Evolutionary conservation across 2,888 invertebrate genomes (phyloP), one percentile per base, ranked within the genome.

Genomic region (Spisula subtruncata): DNA sequence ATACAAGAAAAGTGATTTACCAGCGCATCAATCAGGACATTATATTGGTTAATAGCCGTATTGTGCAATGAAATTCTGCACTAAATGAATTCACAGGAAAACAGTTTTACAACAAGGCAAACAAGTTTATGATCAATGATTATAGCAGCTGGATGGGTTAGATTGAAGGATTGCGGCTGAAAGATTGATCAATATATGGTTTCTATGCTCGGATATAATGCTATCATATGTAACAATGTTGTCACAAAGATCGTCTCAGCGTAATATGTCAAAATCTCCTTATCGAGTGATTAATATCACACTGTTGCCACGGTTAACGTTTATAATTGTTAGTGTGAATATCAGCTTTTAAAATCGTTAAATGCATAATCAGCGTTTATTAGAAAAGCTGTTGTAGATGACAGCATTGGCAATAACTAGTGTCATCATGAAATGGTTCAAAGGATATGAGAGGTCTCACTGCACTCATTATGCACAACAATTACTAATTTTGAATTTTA

Each of bases 31-130:
- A 75, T 75, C 75, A 75, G 32, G 75, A 75, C 75, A 35, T n/a
- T n/a, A 75, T 75, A 75, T 35, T 75, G 75, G 75, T 75, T 75
- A 75, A 75, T 75, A 75, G 75, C 16, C 35, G 35, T 14, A 16
- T 75, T 75, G 75, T 75, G 75, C 75, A 75, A 75, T 75, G 75
- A 75, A 75, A 75, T 75, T 75, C 35, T 75, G 75, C 75, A 75
- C 75, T 75, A 75, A 75, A 75, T 75, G 75, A 75, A 35, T 75
- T 75, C 35, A 75, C 75, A 35, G 75, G 29, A 16, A 75, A 75
- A 75, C 75, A 18, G 75, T 75, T 75, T 29, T 75, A 75, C 75
- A 35, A 18, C 75, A 35, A 75, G 75, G 25, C 29, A 75, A 75
- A 75, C 32, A 75, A 32, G 75, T 32, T 75, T 75, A 75, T 75